Conservation (phyloP, 37 sponge, comb jelly and placozoan genomes). For the Trichoplax adhaerens region DNA sequence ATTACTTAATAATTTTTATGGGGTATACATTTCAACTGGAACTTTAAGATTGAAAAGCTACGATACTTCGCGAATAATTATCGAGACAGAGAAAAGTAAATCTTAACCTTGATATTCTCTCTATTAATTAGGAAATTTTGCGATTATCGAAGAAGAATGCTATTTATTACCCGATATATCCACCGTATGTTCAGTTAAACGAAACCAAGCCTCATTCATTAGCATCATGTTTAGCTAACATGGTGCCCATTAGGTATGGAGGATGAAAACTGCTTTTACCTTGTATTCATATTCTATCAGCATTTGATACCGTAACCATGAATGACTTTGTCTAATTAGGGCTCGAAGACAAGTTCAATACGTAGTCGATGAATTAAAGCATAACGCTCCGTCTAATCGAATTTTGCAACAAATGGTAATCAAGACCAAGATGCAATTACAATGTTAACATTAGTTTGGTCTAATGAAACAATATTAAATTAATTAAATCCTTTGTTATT, state of each 20-base stretch:
- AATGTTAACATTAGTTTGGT: no score
- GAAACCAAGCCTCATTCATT: no score
- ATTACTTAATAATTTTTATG: no score
- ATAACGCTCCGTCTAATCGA: slow-evolving; percentile 50
- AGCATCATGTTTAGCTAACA: no score
- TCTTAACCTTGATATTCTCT: not conserved
- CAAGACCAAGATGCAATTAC: no score
- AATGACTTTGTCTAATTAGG: slow-evolving; percentile 1
- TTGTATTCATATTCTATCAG: slow-evolving; percentile 14
- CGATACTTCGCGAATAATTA: no score
- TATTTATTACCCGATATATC: slow-evolving; percentile 64
- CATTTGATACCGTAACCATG: not conserved
- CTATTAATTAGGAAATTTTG: slow-evolving; percentile 28
- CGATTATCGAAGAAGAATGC: slow-evolving; percentile 45
- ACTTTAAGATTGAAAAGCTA: no score
- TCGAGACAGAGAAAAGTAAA: no score
- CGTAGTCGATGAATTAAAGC: slow-evolving; percentile 28
- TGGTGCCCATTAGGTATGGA: not conserved
- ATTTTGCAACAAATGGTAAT: slow-evolving; percentile 24
- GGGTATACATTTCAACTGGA: no score
- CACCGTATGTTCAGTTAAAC: not conserved
- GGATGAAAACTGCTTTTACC: not conserved
- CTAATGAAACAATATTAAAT: no score
- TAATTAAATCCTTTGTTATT: no score
- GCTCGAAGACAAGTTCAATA: slow-evolving; percentile 78